phyloP scores from a whole-genome alignment of 92 coral and sea anemone species.

The Palythoa heliodiscus region DNA sequence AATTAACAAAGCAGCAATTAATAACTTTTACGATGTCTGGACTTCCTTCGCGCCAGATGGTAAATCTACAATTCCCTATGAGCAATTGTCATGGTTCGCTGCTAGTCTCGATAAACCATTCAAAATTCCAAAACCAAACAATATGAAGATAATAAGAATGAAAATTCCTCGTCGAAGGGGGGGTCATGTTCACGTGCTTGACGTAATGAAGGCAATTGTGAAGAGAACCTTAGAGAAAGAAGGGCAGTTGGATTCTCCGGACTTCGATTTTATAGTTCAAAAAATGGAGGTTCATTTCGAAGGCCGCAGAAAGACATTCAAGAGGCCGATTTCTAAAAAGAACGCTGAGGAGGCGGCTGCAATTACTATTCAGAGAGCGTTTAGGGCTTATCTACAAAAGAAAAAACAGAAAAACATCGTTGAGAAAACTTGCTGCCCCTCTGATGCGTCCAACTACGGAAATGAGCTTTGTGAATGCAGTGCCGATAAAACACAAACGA shows the following conservation, averaged over 20 bases:
- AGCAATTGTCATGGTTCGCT: constrained; percentile 43
- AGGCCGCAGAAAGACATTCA: constrained; percentile 12
- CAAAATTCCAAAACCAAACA: constrained; percentile 43
- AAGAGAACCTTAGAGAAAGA: constrained; percentile 32
- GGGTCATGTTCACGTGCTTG: constrained; percentile 48
- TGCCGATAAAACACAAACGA: too few relatives aligned
- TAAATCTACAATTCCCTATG: constrained; percentile 37
- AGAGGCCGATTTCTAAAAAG: not conserved
- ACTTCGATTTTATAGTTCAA: constrained; percentile 44
- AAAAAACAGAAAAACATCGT: not conserved
- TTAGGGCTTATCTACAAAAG: not conserved
- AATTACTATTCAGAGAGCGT: constrained; percentile 6
- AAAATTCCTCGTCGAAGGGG: constrained; percentile 47
- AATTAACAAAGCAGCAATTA: constrained; percentile 45
- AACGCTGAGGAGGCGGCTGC: not conserved
- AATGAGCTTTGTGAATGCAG: too few relatives aligned
- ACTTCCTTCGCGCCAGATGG: constrained; percentile 48
- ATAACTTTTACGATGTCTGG: constrained; percentile 54
- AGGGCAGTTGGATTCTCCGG: constrained; percentile 35
- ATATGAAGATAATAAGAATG: constrained; percentile 40
- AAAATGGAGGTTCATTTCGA: constrained; percentile 49
- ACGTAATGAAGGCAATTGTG: constrained; percentile 54
- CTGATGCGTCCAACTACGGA: too few relatives aligned
- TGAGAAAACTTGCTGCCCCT: too few relatives aligned
- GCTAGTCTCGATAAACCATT: constrained; percentile 49